Evolutionary conservation across 2,888 invertebrate species (phyloP).

Genomic region (Emesis castigata): DNA sequence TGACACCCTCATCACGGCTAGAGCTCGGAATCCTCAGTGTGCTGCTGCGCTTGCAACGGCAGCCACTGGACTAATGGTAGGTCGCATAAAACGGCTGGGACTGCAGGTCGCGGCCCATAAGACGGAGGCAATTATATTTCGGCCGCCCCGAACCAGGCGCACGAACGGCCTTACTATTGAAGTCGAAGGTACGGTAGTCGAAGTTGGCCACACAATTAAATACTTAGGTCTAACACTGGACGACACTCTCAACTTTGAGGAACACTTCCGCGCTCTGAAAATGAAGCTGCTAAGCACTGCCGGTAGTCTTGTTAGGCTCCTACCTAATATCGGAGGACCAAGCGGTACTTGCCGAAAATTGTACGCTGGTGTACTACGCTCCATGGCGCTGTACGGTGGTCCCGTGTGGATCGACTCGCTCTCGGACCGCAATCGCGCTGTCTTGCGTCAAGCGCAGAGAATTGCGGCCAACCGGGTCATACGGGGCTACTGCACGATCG

Average conservation of each 20-base stretch:
- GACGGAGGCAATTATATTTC: slow-evolving; percentile 15
- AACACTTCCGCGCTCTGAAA: neutral
- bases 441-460: neutral
- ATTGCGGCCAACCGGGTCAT: neutral
- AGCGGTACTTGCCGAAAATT: neutral
- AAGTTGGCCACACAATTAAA: slow-evolving; percentile 20
- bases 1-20: neutral
- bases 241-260: slow-evolving; percentile 15
- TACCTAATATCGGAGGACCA: neutral
- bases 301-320: neutral
- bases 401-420: neutral
- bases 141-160: slow-evolving; percentile 16
- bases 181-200: slow-evolving; percentile 12
- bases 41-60: neutral
- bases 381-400: neutral
- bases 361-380: neutral
- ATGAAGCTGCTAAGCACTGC: neutral
- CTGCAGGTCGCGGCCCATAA: slow-evolving; percentile 14
- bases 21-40: neutral
- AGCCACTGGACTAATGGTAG: neutral
- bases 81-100: neutral
- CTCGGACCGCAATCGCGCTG: neutral
- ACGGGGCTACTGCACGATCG: neutral
- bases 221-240: slow-evolving; percentile 37
- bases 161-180: slow-evolving; percentile 20